A percentile compares a stretch with the other conserved stretches of the same genome.
Conservation (phyloP, 2,797 vertebrate species). For the Alosa sapidissima region DNA sequence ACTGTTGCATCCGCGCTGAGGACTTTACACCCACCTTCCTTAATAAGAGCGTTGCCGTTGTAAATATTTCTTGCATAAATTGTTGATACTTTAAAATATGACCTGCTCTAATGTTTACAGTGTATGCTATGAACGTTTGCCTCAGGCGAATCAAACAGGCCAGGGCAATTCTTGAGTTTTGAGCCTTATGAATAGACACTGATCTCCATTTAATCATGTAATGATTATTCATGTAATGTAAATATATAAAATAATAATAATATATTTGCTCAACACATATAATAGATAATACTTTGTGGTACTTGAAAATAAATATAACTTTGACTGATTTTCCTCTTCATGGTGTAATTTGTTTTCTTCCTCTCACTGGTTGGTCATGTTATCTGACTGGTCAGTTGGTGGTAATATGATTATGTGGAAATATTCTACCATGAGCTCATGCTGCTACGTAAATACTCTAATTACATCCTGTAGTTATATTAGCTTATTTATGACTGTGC, state of each 20-base stretch:
- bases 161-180: background rate
- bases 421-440: background rate
- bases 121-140: background rate
- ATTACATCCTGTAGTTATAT: background rate
- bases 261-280: slow-evolving; percentile 29
- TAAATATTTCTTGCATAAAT: background rate
- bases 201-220: background rate
- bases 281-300: background rate
- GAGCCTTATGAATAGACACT: background rate
- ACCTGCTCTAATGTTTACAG: background rate
- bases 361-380: background rate
- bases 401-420: background rate
- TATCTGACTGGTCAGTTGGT: background rate
- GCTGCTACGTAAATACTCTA: background rate
- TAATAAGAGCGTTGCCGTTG: background rate
- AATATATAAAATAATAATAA: slow-evolving; percentile 39
- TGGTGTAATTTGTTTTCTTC: background rate
- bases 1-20: slow-evolving; percentile 14
- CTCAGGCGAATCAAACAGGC: background rate
- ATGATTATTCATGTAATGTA: slow-evolving; percentile 29
- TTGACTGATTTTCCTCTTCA: background rate
- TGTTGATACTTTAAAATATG: background rate
- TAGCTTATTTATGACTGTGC: background rate
- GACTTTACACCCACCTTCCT: background rate
- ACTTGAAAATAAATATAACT: slow-evolving; percentile 1